These are phyloP conservation scores for Arion vulgaris DNA, from an alignment of 1,140 invertebrate genomes.

Conservation along the genomic window DNA sequence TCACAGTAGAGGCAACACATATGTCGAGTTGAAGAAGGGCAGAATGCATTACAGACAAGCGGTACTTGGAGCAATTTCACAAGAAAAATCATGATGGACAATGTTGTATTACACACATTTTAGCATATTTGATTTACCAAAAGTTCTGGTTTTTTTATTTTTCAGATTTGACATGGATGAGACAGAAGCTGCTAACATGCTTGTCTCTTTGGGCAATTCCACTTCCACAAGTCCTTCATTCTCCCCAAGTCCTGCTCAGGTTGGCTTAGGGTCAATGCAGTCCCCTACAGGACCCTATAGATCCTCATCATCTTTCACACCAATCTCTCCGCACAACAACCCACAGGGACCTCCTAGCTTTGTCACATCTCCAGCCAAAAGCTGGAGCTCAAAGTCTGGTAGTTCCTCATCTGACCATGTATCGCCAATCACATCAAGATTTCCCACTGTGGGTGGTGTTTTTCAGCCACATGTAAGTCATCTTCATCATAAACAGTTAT, in stretches of 20 bases:
- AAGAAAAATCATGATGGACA: too few relatives aligned
- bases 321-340: constrained; percentile 69
- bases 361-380: constrained; percentile 62
- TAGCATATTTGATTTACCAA: too few relatives aligned
- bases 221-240: constrained; percentile 74
- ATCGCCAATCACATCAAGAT: constrained; percentile 66
- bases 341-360: constrained; percentile 55
- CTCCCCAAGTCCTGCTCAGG: constrained; percentile 79
- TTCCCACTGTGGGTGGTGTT: constrained; percentile 45
- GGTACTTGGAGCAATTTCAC: too few relatives aligned
- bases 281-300: constrained; percentile 50
- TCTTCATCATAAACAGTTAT: too few relatives aligned
- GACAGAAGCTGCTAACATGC: constrained; percentile 96
- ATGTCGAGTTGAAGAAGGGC: too few relatives aligned
- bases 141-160: background rate
- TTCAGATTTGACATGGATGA: constrained; percentile 85
- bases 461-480: constrained; percentile 42
- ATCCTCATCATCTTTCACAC: constrained; percentile 63
- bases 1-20: too few relatives aligned
- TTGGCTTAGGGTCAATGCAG: constrained; percentile 48
- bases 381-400: constrained; percentile 69
- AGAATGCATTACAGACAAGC: too few relatives aligned
- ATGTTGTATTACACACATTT: too few relatives aligned
- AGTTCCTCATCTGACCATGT: constrained; percentile 66
- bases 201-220: constrained; percentile 93